Evolutionary conservation across 2,797 vertebrate genomes (phyloP).

Genomic region (Macropus fuliginosus): DNA sequence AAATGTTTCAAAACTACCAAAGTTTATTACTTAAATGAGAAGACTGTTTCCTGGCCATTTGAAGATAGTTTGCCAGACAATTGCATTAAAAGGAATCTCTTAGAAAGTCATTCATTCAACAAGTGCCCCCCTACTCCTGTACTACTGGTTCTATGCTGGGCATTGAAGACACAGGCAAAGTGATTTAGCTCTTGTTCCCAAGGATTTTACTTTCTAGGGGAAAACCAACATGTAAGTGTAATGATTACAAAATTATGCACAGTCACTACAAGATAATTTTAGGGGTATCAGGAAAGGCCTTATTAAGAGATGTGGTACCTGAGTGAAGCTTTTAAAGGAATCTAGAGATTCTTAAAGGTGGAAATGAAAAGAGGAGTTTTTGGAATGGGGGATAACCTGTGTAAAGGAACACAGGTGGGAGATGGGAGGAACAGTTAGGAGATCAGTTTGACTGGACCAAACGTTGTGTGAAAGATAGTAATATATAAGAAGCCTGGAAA

Average conservation of each 20-base stretch:
- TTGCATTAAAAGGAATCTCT: not conserved
- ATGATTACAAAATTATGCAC: not conserved
- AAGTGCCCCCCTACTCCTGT: not conserved
- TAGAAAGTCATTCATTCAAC: not conserved
- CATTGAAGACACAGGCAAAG: not conserved
- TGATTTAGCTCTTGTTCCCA: not conserved
- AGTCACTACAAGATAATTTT: not conserved
- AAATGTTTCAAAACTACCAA: constrained; percentile 41
- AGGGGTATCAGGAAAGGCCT: not conserved
- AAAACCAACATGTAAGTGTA: not conserved
- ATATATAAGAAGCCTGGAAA: not conserved
- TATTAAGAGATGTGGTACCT: not conserved
- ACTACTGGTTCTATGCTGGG: not conserved
- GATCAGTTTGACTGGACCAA: not conserved
- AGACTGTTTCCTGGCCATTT: not conserved
- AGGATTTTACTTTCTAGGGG: too few species aligned
- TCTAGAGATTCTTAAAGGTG: not conserved
- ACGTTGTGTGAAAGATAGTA: not conserved
- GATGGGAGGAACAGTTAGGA: not conserved
- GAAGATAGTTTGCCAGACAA: not conserved
- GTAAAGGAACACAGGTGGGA: not conserved
- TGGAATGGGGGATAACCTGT: not conserved
- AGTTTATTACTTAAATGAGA: constrained; percentile 36
- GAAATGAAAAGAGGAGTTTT: not conserved
- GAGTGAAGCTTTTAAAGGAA: not conserved